Evolutionary conservation across 2,113 vertebrate species (phyloP), one percentile per base, ranked within the genome.

Genomic region (Fregata magnificens): DNA sequence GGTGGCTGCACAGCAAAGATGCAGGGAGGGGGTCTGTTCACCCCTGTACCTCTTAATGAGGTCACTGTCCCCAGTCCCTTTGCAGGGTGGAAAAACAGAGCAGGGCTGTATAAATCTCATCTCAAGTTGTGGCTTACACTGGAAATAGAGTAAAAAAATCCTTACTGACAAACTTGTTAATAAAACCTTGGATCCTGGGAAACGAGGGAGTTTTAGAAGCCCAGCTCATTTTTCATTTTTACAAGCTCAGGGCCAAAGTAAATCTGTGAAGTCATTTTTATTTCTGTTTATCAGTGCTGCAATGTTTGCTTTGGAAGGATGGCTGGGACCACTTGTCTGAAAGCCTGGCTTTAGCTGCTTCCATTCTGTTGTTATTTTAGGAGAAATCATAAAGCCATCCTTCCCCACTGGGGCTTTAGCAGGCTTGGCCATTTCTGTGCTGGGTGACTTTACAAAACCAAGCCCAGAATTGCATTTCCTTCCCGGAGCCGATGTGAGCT

Each of bases 211-310:
- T 50, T 65, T 49, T 56, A 4, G 24, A 81, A 93, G 74, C 73
- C 38, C 34, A 56, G 74, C 70, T 93, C 61, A 8, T 82, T 94
- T 87, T 69, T 94, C 65, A 58, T 86, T 95, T 84, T 92, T 87
- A 79, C 95, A 90, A 93, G 93, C 81, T 79, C 3, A 1, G 73
- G 58, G 95, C 95, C 53, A 24, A 71, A 87, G 74, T 26, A 94
- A 96, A 94, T 78, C 81, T 65, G 18, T 78, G 89, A 89, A 95
- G 84, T 93, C 11, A 82, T 89, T 94, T 94, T 89, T 96, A 93
- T 93, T 96, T 91, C 91, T 95, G 61, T 88, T 95, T 69, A 56
- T 93, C 2, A 1, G 52, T 36, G 69, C 72, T 71, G 50, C 65
- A 59, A 3, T 67, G 65, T 94, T 96, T 93, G 73, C 70, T 94